These are phyloP conservation scores for Diaphora mendica DNA, from an alignment of 2,888 invertebrate genomes.

Conservation along the genomic window DNA sequence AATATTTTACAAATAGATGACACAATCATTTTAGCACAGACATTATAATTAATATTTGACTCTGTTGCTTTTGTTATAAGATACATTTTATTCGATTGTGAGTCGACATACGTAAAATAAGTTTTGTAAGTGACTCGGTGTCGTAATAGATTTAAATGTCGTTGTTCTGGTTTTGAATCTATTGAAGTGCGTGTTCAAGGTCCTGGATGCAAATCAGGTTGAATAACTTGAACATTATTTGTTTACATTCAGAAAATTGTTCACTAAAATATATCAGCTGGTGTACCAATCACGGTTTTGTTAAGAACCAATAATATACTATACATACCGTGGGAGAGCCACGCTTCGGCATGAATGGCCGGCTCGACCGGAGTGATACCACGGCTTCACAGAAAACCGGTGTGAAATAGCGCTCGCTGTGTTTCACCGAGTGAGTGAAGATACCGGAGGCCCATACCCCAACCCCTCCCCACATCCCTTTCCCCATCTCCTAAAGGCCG, in stretches of 20 bases:
- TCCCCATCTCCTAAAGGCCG: no score
- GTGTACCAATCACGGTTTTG: conserved; percentile 1
- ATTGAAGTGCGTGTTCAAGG: conserved; percentile 65
- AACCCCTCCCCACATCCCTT: no score
- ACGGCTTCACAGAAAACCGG: no score
- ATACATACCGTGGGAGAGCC: no score
- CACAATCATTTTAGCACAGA: conserved; percentile 27
- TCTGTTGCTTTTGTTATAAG: conserved; percentile 31
- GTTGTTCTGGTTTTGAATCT: conserved; percentile 64
- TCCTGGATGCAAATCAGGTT: conserved; percentile 64
- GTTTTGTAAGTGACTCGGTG: conserved; percentile 51
- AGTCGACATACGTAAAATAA: conserved; percentile 17
- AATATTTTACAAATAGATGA: conserved; percentile 35
- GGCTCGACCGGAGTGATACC: no score
- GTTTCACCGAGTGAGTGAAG: no score
- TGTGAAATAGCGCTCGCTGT: no score
- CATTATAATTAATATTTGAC: conserved; percentile 30
- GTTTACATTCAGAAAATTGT: conserved; percentile 45
- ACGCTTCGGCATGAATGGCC: no score
- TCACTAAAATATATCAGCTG: conserved; percentile 18
- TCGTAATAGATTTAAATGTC: conserved; percentile 66
- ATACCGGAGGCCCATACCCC: no score
- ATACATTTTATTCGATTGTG: conserved; percentile 25
- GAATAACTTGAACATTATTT: conserved; percentile 47
- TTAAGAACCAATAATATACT: no score